Conservation (phyloP, 1,140 invertebrate genomes). For the Trichomalopsis sarcophagae region DNA sequence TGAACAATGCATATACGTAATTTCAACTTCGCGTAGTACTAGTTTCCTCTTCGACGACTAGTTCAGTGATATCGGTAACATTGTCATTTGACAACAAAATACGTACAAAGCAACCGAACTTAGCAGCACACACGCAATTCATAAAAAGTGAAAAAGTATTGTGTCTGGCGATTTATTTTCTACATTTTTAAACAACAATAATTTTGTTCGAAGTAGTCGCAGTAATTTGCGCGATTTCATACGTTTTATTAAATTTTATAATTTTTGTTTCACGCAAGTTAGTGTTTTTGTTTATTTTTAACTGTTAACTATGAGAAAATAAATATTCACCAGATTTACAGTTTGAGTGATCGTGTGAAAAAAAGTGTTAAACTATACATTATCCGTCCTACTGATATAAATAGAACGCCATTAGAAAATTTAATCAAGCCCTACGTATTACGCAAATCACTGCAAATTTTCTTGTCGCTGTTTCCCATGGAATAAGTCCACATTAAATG, state of each 20-base stretch:
- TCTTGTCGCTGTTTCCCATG: not conserved
- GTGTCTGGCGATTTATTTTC: not conserved
- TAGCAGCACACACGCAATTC: not conserved
- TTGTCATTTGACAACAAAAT: not conserved
- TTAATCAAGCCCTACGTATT: not conserved
- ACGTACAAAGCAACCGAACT: not conserved
- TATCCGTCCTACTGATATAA: not conserved
- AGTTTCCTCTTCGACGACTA: slow-evolving; percentile 24
- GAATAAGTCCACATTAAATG: slow-evolving; percentile 25
- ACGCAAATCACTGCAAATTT: slow-evolving; percentile 1
- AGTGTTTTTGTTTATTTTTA: not conserved
- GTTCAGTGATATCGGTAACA: not conserved
- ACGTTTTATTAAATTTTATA: not conserved
- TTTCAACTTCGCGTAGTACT: not conserved
- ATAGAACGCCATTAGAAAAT: not conserved
- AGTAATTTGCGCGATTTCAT: not conserved
- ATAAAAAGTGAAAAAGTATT: not conserved
- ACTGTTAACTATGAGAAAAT: not conserved
- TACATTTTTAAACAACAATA: not conserved
- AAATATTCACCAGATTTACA: slow-evolving; percentile 2
- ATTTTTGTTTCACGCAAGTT: not conserved
- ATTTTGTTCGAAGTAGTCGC: not conserved
- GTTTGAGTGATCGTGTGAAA: not conserved
- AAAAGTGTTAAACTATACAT: not conserved
- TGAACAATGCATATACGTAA: not conserved